Percentiles rank a stretch among this genome's conserved stretches.
Evolutionary conservation across 2,113 vertebrate species (phyloP).

Genomic region (Xiphophorus maculatus): DNA sequence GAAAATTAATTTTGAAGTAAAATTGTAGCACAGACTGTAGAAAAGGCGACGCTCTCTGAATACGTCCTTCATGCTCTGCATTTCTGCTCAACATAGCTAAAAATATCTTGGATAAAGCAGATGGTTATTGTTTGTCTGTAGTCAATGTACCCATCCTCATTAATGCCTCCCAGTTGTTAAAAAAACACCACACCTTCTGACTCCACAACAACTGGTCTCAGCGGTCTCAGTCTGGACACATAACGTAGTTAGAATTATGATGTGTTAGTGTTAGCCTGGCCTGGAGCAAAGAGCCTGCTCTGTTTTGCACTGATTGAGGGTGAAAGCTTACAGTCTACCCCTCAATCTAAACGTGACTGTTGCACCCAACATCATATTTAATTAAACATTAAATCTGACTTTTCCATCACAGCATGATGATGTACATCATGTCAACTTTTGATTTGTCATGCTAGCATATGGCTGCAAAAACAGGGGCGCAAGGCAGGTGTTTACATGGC

Average conservation of each 20-base stretch:
- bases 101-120: slow-evolving; percentile 7
- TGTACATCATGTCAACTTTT: slow-evolving; percentile 4
- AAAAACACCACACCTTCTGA: slow-evolving; percentile 12
- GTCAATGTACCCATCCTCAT: slow-evolving; percentile 20
- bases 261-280: slow-evolving; percentile 10
- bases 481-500: slow-evolving; percentile 11
- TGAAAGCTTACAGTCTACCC: slow-evolving; percentile 25
- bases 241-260: slow-evolving; percentile 39
- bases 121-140: slow-evolving; percentile 22
- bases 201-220: slow-evolving; percentile 30
- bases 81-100: neutral
- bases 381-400: neutral
- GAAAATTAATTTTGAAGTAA: neutral
- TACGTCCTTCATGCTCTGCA: too few relatives aligned
- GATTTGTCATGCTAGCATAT: slow-evolving; percentile 1
- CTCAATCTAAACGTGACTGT: slow-evolving; percentile 18
- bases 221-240: slow-evolving; percentile 28
- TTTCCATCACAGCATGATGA: neutral
- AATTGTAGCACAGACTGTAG: neutral
- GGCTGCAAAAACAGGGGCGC: slow-evolving; percentile 5
- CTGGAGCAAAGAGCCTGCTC: slow-evolving; percentile 51
- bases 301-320: slow-evolving; percentile 39
- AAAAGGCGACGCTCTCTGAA: too few relatives aligned
- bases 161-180: slow-evolving; percentile 25
- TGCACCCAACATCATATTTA: slow-evolving; percentile 3